Base-by-base conservation (phyloP, 2,797 vertebrate species). In the Phrynocephalus vlangalii region DNA sequence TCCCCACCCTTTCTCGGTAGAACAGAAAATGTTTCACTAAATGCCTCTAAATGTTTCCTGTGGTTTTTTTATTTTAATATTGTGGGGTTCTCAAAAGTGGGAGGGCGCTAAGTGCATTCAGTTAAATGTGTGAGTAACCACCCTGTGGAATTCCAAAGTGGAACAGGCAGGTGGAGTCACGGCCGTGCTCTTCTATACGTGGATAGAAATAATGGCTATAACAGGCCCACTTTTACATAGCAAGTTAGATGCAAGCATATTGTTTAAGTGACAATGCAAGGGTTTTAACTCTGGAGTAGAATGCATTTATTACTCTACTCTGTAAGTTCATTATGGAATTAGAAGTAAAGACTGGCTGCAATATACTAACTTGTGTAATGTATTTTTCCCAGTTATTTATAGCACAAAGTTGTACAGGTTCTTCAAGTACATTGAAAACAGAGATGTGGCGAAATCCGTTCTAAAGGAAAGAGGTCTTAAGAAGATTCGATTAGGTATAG, bases 391-490 rank as follows among this genome's bases (percentile, higher is more conserved):
- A 99, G 99, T 99, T 95, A 99, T 99, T 96, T 99, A 99, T 98
- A 99, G 99, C 96, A 99, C 99, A 30, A 99, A 99, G 96, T 97
- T 99, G 90, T 99, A 99, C 93, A 97, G 99, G 93, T 99, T 99
- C 97, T 99, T 99, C 97, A 99, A 99, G 95, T 99, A 99, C 92
- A 99, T 99, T 83, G 99, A 99, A 96, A 99, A 99, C 82, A 95
- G 99, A 97, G 99, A 99, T 80, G 99, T 99, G 92, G 99, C 99
- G 96, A 99, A 99, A 95, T 99, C 98, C 0, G 99, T 99, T 92
- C 97, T 99, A 95, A 99, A 99, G 95, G 99, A 99, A 84, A 95
- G 99, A 88, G 99, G 99, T 89, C 97, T 99, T 90, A 99, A 99
- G 97, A 99, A 99, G 96, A 99, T 99, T 93, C 95, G 99, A 89